Base-by-base conservation (phyloP, 2,888 invertebrate genomes). In the Xestia xanthographa region DNA sequence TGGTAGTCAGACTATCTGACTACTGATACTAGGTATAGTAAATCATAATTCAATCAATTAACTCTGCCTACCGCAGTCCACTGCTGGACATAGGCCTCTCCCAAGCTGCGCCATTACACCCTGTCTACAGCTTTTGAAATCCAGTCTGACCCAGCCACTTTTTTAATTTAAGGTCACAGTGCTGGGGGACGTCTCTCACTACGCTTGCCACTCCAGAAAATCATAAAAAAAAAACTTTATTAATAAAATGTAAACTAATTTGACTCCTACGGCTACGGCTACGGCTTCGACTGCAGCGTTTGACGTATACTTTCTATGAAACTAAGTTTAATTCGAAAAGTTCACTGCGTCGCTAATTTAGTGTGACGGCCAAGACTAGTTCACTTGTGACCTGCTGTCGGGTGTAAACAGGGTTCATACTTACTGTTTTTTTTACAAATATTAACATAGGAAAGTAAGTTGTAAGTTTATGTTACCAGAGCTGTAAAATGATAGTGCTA, bases 281-380 rank as follows among this genome's bases (percentile, higher is more conserved):
- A 38, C 60, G 48, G 62, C 62, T 75, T 66, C 45, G 78, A 74
- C 41, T 66, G 53, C 67, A 58, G 72, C 56, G 75, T 88, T 87
- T 85, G 88, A 80, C 81, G 77, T 70, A 79, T 87, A 85, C 73
- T 87, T 86, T 84, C 77, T 75, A 78, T 72, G 63, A n/a, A 84
- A 84, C 79, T 69, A 88, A 89, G 76, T 90, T 89, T 84, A 90
- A 89, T 89, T 90, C 80, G 83, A 86, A 89, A 89, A 89, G 84
- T 88, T 90, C 70, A 63, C 43, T 68, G 50, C 67, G 74, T 75
- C 71, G 72, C 81, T 88, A 90, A 89, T 89, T 87, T 83, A n/a
- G 73, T 71, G 72, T 84, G 89, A 86, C 75, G 81, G 45, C 74
- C 74, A 69, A 80, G 81, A 83, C 80, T 78, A 74, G 82, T 83